Evolutionary conservation across 1,140 invertebrate genomes (phyloP).

Genomic region (Temnothorax nylanderi): DNA sequence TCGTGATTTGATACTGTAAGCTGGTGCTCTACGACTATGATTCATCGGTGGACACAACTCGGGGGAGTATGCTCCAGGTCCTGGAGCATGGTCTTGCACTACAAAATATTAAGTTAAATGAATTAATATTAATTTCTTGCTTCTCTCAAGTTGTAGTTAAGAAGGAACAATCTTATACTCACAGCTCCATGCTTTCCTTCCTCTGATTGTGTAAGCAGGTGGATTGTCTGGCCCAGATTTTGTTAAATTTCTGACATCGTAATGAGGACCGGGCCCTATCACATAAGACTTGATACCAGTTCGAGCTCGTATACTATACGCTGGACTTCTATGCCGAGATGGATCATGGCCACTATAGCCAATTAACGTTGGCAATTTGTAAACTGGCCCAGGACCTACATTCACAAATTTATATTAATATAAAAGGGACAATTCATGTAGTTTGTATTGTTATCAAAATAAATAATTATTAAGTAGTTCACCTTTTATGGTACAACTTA

Average conservation of each 20-base stretch:
- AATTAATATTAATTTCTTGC: not conserved
- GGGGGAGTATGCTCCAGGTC: conserved; percentile 81
- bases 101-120: not conserved
- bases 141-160: not conserved
- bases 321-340: conserved; percentile 79
- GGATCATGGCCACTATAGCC: conserved; percentile 83
- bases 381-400: conserved; percentile 83
- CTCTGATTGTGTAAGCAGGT: conserved; percentile 79
- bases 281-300: not conserved
- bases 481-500: conserved; percentile 71
- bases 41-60: conserved; percentile 79
- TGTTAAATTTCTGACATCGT: conserved; percentile 77
- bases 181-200: conserved; percentile 55
- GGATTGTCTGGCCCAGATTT: conserved; percentile 73
- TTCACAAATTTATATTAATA: conserved; percentile 34
- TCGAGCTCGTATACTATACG: conserved; percentile 78
- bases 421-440: not conserved
- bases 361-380: conserved; percentile 78
- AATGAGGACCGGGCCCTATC: conserved; percentile 81
- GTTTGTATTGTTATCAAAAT: conserved; percentile 33
- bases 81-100: conserved; percentile 74
- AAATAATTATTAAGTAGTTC: conserved; percentile 25
- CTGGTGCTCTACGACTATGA: conserved; percentile 76
- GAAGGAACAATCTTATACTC: not conserved
- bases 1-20: conserved; percentile 74